Conservation (phyloP, 2,888 invertebrate species). For the Habrosyne pyritoides region DNA sequence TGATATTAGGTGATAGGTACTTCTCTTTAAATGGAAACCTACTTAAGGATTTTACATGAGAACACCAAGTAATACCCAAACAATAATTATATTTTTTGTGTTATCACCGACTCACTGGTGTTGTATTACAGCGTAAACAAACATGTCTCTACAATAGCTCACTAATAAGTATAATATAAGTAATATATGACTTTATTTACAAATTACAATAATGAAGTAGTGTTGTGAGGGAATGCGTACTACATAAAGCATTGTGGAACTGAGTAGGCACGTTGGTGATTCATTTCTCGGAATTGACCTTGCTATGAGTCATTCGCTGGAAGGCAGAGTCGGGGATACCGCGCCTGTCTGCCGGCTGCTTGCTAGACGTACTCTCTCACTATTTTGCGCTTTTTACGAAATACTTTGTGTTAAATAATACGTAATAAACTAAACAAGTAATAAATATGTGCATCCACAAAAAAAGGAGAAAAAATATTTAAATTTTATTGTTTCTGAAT, state of each 20-base stretch:
- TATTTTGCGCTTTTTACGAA: constrained; percentile 53
- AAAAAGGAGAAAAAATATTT: constrained; percentile 51
- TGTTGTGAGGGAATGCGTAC: constrained; percentile 71
- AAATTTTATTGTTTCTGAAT: constrained; percentile 37
- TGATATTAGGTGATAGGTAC: too few relatives aligned
- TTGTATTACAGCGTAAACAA: too few relatives aligned
- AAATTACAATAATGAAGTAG: constrained; percentile 51
- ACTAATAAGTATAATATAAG: too few relatives aligned
- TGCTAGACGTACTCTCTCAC: constrained; percentile 73
- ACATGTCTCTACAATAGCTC: too few relatives aligned
- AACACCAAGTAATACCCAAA: too few relatives aligned
- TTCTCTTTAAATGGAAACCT: too few relatives aligned
- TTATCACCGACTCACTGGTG: too few relatives aligned
- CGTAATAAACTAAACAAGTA: constrained; percentile 31
- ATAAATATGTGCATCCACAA: constrained; percentile 58
- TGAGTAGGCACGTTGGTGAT: constrained; percentile 75
- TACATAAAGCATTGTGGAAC: constrained; percentile 77
- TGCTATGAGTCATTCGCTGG: constrained; percentile 84
- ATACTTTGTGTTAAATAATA: constrained; percentile 50
- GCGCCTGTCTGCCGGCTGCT: constrained; percentile 82
- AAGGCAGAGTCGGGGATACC: constrained; percentile 84
- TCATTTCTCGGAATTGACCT: constrained; percentile 85
- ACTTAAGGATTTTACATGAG: too few relatives aligned
- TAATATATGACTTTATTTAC: constrained; percentile 41
- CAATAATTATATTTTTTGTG: too few relatives aligned